Evolutionary conservation across 1,140 invertebrate species (phyloP), one percentile per base, ranked within the genome.

Genomic region (Hyposmocoma kahamanoa): DNA sequence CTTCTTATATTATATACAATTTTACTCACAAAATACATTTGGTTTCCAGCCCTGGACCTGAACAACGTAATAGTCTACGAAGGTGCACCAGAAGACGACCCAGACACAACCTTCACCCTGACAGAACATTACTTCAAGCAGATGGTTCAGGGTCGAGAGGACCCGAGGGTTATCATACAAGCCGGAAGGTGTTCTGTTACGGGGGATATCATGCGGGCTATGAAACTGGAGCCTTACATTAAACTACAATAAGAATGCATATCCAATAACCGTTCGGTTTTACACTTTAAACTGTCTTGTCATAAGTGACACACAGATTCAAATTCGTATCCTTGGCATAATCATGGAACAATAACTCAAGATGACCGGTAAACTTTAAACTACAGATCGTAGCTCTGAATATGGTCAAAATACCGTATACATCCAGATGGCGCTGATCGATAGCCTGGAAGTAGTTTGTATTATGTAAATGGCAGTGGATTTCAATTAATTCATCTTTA

Each of bases 141-240:
- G 50, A 59, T 87, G 41, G 81, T 86, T 3, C 48, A 47, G 3
- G 84, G 84, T 11, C 65, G 65, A 32, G 79, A 82, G 34, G 82
- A 77, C 17, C 51, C 86, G 0, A 54, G 83, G 1, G 62, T 65
- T 45, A 84, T 84, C 19, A 75, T 87, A 62, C 82, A 86, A 42
- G 80, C 86, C 9, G 86, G 86, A 1, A 56, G 80, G 8, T 87
- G 86, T 30, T 85, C 83, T 3, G 83, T 86, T 44, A 87, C 84
- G 0, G 86, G 84, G 2, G 79, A 87, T 60, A 75, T 87, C 56
- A 87, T 84, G 83, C 64, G 77, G 28, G 86, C 82, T 4, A 87
- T 87, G 86, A 77, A 83, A 59, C 72, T 87, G 42, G 86, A 87
- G 63, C 84, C 86, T 8, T 87, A 85, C 65, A 86, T 87, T 36